Base-by-base conservation (phyloP, 2,797 vertebrate species). In the Crax fasciolata region DNA sequence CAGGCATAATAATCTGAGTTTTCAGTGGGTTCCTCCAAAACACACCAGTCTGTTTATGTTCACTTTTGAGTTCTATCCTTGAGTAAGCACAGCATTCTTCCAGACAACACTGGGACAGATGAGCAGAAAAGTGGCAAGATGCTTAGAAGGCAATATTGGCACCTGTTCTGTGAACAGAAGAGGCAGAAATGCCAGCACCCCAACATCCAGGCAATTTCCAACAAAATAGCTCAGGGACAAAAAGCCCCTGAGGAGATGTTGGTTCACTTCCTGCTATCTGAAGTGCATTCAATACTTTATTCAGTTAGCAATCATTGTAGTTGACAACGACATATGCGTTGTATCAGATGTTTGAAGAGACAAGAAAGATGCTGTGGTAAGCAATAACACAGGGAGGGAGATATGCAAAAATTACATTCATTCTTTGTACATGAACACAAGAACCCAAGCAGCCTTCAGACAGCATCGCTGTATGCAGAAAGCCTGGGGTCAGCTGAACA, bases 311-410 rank as follows among this genome's bases (percentile, higher is more conserved):
- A 63, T 25, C 16, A 9, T 1, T n/a, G 27, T 9, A 49, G 25
- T 43, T 63, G 38, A 49, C n/a, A 18, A 6, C 6, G 54, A 48
- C 48, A 57, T 3, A 0, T 2, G 3, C 12, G 5, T 41, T 16
- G 39, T 4, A 51, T 11, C 28, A 52, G 32, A 43, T 8, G 13
- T 13, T 39, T 15, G 30, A 62, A 72, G 49, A 19, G 23, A 27
- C 24, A 71, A 48, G 19, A 52, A 35, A 68, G 74, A 63, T 1
- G 2, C 23, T 39, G 67, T 17, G 17, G 8, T n/a, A 14, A 51
- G 27, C 9, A 11, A 24, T 39, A 84, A 32, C 6, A 16, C 25
- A 6, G 51, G 41, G 41, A 15, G 27, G 41, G 41, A 15, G 27
- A 28, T 16, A 52, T 17, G 43, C 41, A 48, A 48, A 82, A 44